Percentiles rank a stretch among this genome's conserved stretches.
Evolutionary conservation across 2,797 vertebrate genomes (phyloP).

Genomic region (Pangasius larnaudii): DNA sequence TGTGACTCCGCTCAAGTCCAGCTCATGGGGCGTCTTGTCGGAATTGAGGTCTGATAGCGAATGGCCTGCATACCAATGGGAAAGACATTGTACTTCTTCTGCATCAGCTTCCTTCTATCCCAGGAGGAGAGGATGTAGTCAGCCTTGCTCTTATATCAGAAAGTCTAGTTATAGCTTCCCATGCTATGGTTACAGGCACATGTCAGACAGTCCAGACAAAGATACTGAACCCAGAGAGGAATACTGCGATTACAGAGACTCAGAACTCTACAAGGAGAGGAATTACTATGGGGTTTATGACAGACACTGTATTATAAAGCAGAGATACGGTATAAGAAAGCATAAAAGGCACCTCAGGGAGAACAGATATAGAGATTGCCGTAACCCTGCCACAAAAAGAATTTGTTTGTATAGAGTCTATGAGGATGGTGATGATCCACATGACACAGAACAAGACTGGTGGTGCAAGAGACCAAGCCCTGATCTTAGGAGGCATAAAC

Average conservation of each 20-base stretch:
- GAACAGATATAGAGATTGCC: slow-evolving; percentile 61
- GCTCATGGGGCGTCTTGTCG: slow-evolving; percentile 66
- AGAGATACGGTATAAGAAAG: slow-evolving; percentile 33
- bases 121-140: slow-evolving; percentile 62
- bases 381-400: slow-evolving; percentile 41
- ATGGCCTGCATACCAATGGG: slow-evolving; percentile 51
- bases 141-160: slow-evolving; percentile 61
- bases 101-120: slow-evolving; percentile 49
- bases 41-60: slow-evolving; percentile 66
- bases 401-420: slow-evolving; percentile 61
- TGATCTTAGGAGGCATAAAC: slow-evolving; percentile 54
- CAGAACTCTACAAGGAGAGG: slow-evolving; percentile 75
- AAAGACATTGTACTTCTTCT: slow-evolving; percentile 62
- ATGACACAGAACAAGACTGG: slow-evolving; percentile 63
- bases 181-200: slow-evolving; percentile 52
- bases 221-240: slow-evolving; percentile 71
- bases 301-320: slow-evolving; percentile 61
- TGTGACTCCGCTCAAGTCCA: slow-evolving; percentile 61
- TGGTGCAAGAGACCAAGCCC: slow-evolving; percentile 61
- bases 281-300: slow-evolving; percentile 65
- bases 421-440: slow-evolving; percentile 64
- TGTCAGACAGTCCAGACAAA: slow-evolving; percentile 67
- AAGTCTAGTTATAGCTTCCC: slow-evolving; percentile 43
- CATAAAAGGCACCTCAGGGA: slow-evolving; percentile 50
- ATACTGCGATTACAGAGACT: slow-evolving; percentile 73